phyloP scores from a whole-genome alignment of 2,888 invertebrate species.

The Tridacna gigas region DNA sequence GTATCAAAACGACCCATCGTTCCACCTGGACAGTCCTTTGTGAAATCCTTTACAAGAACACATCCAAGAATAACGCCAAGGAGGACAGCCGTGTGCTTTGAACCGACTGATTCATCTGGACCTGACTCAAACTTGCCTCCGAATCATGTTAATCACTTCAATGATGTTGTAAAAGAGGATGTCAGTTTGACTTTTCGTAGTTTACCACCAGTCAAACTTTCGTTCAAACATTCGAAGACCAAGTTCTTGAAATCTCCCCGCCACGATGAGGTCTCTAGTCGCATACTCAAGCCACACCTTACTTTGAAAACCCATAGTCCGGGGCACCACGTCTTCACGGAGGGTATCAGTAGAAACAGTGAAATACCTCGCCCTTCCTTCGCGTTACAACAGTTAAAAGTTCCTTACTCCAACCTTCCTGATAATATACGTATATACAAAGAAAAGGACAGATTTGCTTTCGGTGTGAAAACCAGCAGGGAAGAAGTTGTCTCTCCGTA shows the following conservation, averaged over 20 bases:
- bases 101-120: neutral
- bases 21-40: neutral
- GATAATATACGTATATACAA: slow-evolving; percentile 68
- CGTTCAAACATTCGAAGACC: slow-evolving; percentile 44
- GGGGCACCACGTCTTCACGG: slow-evolving; percentile 70
- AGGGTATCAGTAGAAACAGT: slow-evolving; percentile 73
- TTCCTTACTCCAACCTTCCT: slow-evolving; percentile 71
- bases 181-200: slow-evolving; percentile 61
- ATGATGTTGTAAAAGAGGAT: slow-evolving; percentile 59
- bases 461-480: slow-evolving; percentile 57
- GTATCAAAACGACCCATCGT: slow-evolving; percentile 13
- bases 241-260: slow-evolving; percentile 56
- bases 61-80: neutral
- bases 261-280: slow-evolving; percentile 36
- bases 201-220: slow-evolving; percentile 66
- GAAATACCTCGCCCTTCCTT: slow-evolving; percentile 63
- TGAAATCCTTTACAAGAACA: neutral
- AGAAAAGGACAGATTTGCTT: slow-evolving; percentile 67
- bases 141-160: slow-evolving; percentile 57
- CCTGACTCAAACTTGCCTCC: neutral
- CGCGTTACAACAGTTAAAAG: slow-evolving; percentile 62
- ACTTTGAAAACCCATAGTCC: slow-evolving; percentile 50
- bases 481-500: slow-evolving; percentile 46
- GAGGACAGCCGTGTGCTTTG: neutral
- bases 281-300: slow-evolving; percentile 51